Conservation (phyloP, 2,888 invertebrate genomes). For the Laothoe populi region DNA sequence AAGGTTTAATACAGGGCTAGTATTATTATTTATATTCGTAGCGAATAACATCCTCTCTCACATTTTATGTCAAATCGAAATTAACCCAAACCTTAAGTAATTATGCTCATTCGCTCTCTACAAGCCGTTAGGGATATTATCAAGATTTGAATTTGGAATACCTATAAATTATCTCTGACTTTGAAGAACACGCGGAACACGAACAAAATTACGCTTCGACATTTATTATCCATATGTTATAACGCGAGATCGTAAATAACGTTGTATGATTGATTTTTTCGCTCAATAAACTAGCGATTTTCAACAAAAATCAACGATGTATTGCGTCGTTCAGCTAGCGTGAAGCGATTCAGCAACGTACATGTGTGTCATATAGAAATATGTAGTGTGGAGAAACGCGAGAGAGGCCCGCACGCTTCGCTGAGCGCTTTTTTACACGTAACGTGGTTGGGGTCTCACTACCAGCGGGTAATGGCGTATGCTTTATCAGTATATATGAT, state of each 20-base stretch:
- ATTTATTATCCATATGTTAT: constrained; percentile 17
- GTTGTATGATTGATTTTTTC: constrained; percentile 27
- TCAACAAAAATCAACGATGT: constrained; percentile 27
- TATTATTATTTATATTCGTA: not conserved
- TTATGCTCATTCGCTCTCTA: not conserved
- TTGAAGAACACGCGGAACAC: not conserved
- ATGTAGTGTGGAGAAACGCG: constrained; percentile 80
- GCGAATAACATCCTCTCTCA: not conserved
- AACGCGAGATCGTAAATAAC: constrained; percentile 5
- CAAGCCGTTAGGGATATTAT: not conserved
- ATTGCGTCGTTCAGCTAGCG: constrained; percentile 58
- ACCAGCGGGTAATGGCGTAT: constrained; percentile 34
- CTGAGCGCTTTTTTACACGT: constrained; percentile 65
- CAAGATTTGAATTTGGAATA: no score
- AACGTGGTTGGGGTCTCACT: constrained; percentile 41
- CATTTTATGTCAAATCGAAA: not conserved
- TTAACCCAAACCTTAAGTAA: not conserved
- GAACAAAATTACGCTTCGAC: not conserved
- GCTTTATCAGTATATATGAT: not conserved
- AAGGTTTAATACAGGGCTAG: not conserved
- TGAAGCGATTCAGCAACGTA: constrained; percentile 66
- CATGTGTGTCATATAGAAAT: constrained; percentile 77
- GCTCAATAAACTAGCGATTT: constrained; percentile 20
- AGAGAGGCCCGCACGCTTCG: constrained; percentile 69
- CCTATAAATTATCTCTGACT: not conserved